Evolutionary conservation across 2,888 invertebrate genomes (phyloP).

Genomic region (Timema cristinae): DNA sequence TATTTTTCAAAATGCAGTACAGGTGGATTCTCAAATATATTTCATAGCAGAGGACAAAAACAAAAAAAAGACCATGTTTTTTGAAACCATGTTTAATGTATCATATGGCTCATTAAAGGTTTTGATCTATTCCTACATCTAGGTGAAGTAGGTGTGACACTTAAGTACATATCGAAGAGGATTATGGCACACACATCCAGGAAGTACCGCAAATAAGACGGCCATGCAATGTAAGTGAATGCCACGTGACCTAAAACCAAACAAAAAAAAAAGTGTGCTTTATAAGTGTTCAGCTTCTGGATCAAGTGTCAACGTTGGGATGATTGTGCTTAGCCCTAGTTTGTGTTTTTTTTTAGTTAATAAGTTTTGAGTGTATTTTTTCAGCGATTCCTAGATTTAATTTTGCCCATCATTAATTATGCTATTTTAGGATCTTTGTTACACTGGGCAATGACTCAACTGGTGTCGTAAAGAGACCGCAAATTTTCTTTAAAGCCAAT

Average conservation of each 20-base stretch:
- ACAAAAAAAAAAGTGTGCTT: constrained; percentile 2
- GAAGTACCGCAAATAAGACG: constrained; percentile 9
- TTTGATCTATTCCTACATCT: constrained; percentile 17
- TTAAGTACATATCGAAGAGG: constrained; percentile 10
- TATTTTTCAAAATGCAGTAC: not conserved
- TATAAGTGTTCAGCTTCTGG: constrained; percentile 13
- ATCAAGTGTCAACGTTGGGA: constrained; percentile 10
- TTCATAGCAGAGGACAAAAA: not conserved
- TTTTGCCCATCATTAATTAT: too few species aligned
- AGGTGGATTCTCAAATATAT: constrained; percentile 3
- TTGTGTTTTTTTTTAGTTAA: constrained; percentile 1
- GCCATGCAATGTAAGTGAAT: constrained; percentile 13
- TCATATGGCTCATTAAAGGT: constrained; percentile 13
- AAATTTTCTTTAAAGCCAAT: too few species aligned
- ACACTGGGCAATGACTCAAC: too few species aligned
- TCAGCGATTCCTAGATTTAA: not conserved
- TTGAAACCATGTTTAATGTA: constrained; percentile 8
- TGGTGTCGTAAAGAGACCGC: too few species aligned
- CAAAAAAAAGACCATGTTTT: constrained; percentile 6
- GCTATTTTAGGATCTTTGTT: too few species aligned
- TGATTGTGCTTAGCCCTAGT: constrained; percentile 15
- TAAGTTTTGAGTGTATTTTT: constrained; percentile 3
- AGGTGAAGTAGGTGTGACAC: constrained; percentile 14
- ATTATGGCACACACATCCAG: constrained; percentile 10
- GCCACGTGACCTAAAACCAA: constrained; percentile 9